These are phyloP conservation scores for Diabrotica undecimpunctata DNA, from an alignment of 1,140 invertebrate species.

Conservation along the genomic window DNA sequence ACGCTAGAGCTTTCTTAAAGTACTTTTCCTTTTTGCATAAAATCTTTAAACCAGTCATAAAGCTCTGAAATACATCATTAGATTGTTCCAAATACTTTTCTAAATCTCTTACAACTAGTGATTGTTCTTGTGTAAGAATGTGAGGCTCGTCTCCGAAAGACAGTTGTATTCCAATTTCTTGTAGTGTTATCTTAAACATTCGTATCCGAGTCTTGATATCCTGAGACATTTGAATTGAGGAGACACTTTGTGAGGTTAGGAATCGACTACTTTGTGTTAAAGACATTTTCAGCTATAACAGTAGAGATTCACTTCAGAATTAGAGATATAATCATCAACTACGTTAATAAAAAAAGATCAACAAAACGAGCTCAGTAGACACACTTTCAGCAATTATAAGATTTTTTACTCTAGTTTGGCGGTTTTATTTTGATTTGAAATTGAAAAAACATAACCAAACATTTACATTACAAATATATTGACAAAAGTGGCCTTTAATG, in stretches of 20 bases:
- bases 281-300: not conserved
- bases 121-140: conserved; percentile 38
- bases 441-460: no score
- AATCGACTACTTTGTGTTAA: not conserved
- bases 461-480: no score
- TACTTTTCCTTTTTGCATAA: conserved; percentile 43
- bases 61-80: conserved; percentile 43
- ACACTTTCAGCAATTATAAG: no score
- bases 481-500: no score
- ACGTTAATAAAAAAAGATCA: no score
- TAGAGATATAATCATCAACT: no score
- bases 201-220: not conserved
- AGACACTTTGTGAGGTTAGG: conserved; percentile 6
- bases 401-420: no score
- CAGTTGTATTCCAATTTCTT: conserved; percentile 7
- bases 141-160: conserved; percentile 27
- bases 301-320: no score
- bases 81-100: conserved; percentile 37
- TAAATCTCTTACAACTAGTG: conserved; percentile 39
- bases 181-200: not conserved
- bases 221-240: not conserved
- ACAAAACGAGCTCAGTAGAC: no score
- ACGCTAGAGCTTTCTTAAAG: conserved; percentile 44
- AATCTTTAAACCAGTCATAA: conserved; percentile 44
- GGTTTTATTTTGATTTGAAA: no score